Conservation (phyloP, 2,888 invertebrate genomes). For the Drosophila formosana region DNA sequence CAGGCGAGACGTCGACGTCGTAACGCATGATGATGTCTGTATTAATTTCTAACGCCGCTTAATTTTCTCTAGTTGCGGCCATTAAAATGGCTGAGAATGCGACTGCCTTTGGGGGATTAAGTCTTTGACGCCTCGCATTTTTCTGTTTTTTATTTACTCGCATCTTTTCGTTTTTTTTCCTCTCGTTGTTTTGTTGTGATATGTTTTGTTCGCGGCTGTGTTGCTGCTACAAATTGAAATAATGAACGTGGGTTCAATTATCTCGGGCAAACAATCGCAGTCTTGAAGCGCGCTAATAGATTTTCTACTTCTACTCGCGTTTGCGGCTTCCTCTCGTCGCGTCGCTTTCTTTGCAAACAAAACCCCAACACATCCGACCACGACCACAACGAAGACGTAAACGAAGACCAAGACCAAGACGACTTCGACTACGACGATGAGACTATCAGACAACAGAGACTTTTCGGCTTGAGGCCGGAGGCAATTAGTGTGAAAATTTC, state of each 20-base stretch:
- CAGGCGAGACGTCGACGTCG: conserved; percentile 13
- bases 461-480: conserved; percentile 60
- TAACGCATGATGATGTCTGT: conserved; percentile 56
- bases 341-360: conserved; percentile 77
- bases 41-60: conserved; percentile 80
- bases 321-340: conserved; percentile 25
- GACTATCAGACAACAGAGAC: conserved; percentile 30
- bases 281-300: conserved; percentile 74
- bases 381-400: conserved; percentile 26
- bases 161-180: conserved; percentile 12
- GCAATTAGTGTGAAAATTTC: conserved; percentile 78
- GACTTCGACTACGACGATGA: conserved; percentile 7
- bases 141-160: conserved; percentile 2
- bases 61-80: conserved; percentile 70
- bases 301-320: conserved; percentile 62
- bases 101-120: conserved; percentile 49
- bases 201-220: conserved; percentile 31
- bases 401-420: background rate
- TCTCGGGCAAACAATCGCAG: conserved; percentile 74
- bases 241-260: conserved; percentile 82
- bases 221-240: conserved; percentile 72
- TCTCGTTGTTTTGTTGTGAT: conserved; percentile 10
- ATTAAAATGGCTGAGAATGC: conserved; percentile 60
- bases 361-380: conserved; percentile 48
- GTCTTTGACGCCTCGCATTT: conserved; percentile 22